Conservation (phyloP, 2,888 invertebrate species). For the Tribolium freemani region DNA sequence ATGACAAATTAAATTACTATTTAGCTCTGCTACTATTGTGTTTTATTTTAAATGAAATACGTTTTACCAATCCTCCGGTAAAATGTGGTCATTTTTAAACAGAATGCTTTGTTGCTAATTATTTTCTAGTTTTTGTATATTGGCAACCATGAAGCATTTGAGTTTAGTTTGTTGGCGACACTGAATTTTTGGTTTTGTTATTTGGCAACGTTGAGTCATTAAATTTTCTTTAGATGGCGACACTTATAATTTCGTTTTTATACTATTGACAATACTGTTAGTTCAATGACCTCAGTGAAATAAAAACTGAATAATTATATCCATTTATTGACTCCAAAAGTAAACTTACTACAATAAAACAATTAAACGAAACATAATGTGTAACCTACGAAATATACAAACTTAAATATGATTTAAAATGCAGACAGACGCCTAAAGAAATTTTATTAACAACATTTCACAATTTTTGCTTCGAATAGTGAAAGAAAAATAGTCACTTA, state of each 20-base stretch:
- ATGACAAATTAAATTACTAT: neutral
- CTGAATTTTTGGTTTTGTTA: neutral
- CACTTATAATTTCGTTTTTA: neutral
- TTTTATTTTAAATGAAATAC: too few relatives aligned
- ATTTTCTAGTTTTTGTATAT: too few relatives aligned
- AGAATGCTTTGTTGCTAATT: too few relatives aligned
- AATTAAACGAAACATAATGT: neutral
- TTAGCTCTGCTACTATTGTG: too few relatives aligned
- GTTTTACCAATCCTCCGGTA: too few relatives aligned
- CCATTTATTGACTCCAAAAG: neutral
- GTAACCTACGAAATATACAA: too few relatives aligned
- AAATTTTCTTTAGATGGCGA: neutral
- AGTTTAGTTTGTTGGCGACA: neutral
- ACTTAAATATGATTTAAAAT: neutral
- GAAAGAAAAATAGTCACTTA: neutral
- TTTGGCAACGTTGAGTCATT: neutral
- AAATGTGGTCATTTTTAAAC: too few relatives aligned
- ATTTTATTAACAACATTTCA: slow-evolving; percentile 19
- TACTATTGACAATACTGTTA: neutral
- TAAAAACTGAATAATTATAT: neutral
- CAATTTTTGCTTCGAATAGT: slow-evolving; percentile 7
- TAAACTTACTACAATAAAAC: neutral
- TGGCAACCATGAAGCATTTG: too few relatives aligned
- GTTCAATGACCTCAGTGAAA: neutral
- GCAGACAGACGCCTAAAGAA: neutral